Evolutionary conservation across 2,888 invertebrate species (phyloP), one percentile per base, ranked within the genome.

Genomic region (Lumbricus terrestris): DNA sequence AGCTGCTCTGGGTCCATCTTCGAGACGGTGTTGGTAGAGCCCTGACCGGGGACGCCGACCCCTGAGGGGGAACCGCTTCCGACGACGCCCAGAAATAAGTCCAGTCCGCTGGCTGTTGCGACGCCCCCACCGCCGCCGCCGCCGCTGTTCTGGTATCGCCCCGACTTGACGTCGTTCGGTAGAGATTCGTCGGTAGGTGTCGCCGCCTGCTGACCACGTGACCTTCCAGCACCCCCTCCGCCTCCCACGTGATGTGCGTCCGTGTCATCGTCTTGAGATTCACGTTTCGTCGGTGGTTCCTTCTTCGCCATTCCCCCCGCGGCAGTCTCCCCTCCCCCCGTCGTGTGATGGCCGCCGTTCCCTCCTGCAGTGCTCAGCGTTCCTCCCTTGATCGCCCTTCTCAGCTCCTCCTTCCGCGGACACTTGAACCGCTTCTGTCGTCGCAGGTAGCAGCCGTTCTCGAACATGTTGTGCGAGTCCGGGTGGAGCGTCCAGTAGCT

Each of bases 401-500:
- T 85, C 69, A 90, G 38, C 13, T 85, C 89, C 69, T 91, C 91
- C 88, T 91, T 91, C 88, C 90, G 89, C 18, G 89, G 88, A 35
- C 91, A 91, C 88, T 99, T 99, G 96, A 99, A 99, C 83, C 99
- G 96, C 95, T 99, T 99, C 95, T 99, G 99, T 0, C 99, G 96
- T 69, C 99, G 96, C 93, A 99, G 95, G 94, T 98, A 99, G 95
- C 99, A 99, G 3, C 99, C 99, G 95, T 99, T 99, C 95, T 99
- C 99, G 95, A 99, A 99, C 99, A 99, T 99, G 95, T 99, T 99
- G 0, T 99, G 99, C 92, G 98, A 98, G 93, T 99, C 98, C 0
- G 98, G 98, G 94, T 99, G 99, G 91, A 99, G 96, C 40, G 99
- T 98, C 99, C 99, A 99, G 95, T 99, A 99, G 16, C 98, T 98